A percentile compares a stretch with the other conserved stretches of the same genome.
These are phyloP conservation scores for Deroplatys truncata DNA, from an alignment of 2,888 invertebrate genomes.

Conservation along the genomic window DNA sequence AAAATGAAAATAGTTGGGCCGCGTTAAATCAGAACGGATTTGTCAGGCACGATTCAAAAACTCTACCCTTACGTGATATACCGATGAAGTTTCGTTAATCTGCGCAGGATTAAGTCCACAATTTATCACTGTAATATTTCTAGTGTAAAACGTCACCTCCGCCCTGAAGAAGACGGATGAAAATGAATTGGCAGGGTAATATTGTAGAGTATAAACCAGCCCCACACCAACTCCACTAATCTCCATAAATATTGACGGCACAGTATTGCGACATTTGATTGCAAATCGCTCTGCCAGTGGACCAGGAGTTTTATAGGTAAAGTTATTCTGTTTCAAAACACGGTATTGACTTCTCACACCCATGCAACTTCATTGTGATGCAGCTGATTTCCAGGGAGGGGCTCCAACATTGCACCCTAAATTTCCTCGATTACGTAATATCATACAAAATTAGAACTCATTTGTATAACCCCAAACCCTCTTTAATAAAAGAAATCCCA, in stretches of 20 bases:
- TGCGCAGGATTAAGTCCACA: not conserved
- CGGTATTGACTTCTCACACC: not conserved
- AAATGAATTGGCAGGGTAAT: not conserved
- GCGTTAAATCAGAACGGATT: conserved; percentile 6
- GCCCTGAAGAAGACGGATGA: not conserved
- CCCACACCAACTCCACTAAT: not conserved
- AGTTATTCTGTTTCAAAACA: not conserved
- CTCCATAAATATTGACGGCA: not conserved
- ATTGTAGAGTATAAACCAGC: not conserved
- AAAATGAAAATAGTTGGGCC: not conserved
- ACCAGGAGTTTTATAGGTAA: not conserved
- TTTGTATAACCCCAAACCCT: no score
- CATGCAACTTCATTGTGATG: no score
- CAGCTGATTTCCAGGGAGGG: no score
- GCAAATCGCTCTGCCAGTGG: not conserved
- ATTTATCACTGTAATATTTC: not conserved
- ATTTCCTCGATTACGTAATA: no score
- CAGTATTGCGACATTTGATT: not conserved
- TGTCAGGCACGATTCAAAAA: not conserved
- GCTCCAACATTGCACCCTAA: no score
- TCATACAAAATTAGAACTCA: no score
- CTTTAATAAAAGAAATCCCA: no score
- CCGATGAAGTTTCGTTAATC: not conserved
- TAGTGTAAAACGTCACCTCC: not conserved
- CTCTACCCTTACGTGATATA: not conserved